phyloP scores from a whole-genome alignment of 1,140 invertebrate species.

The Pachypeltis micranthus region DNA sequence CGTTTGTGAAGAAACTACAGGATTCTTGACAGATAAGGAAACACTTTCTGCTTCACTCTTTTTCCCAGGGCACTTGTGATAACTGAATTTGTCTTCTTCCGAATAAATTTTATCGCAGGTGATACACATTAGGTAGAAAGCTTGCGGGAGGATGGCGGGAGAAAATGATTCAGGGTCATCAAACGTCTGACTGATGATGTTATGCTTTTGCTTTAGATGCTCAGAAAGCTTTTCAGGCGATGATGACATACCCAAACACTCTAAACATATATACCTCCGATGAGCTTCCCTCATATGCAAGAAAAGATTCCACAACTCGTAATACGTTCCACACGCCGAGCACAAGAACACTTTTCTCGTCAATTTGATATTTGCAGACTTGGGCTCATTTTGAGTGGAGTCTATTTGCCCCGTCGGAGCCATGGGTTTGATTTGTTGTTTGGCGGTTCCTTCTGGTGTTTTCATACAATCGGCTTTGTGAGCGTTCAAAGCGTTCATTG shows the following conservation, averaged over 20 bases:
- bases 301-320: constrained; percentile 72
- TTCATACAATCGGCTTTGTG: constrained; percentile 45
- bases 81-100: constrained; percentile 56
- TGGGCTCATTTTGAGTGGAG: constrained; percentile 16
- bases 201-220: constrained; percentile 62
- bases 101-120: constrained; percentile 59
- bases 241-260: constrained; percentile 64
- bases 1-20: background rate
- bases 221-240: constrained; percentile 60
- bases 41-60: background rate
- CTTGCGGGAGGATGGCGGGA: constrained; percentile 43
- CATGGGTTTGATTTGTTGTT: constrained; percentile 28
- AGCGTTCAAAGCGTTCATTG: constrained; percentile 44
- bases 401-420: constrained; percentile 1
- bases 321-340: constrained; percentile 62
- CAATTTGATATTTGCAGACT: constrained; percentile 44
- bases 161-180: constrained; percentile 47
- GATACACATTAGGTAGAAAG: constrained; percentile 63
- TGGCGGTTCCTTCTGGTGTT: constrained; percentile 29
- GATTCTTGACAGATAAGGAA: background rate
- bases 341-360: constrained; percentile 63
- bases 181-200: constrained; percentile 51
- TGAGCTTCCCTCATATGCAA: constrained; percentile 67
- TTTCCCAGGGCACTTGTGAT: constrained; percentile 49
- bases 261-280: constrained; percentile 61